phyloP scores from a whole-genome alignment of 2,797 vertebrate species.

The Phrynocephalus forsythii region DNA sequence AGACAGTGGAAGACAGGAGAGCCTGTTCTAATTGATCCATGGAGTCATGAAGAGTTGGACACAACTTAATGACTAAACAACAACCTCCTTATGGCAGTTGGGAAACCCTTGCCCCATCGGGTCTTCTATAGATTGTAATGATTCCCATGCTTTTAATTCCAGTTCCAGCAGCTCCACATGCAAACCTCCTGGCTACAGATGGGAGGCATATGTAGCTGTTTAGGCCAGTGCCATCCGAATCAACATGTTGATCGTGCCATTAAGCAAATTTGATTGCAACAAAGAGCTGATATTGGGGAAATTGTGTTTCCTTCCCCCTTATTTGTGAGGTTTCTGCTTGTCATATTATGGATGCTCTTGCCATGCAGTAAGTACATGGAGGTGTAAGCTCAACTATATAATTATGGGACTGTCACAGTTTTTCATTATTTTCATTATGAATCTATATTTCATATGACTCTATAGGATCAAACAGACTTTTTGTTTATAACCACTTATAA shows the following conservation, averaged over 20 bases:
- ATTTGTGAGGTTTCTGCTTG: slow-evolving; percentile 47
- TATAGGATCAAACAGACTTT: too few species aligned
- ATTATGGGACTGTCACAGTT: slow-evolving; percentile 59
- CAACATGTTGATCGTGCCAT: slow-evolving; percentile 50
- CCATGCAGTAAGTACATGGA: slow-evolving; percentile 22
- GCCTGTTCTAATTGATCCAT: too few species aligned
- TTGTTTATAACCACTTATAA: too few species aligned
- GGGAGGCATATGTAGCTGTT: slow-evolving; percentile 49
- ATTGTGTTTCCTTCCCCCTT: slow-evolving; percentile 59
- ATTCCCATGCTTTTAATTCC: slow-evolving; percentile 27
- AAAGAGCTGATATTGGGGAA: slow-evolving; percentile 58
- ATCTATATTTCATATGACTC: too few species aligned
- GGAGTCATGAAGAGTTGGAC: too few species aligned
- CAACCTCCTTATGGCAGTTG: neutral
- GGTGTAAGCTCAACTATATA: slow-evolving; percentile 52
- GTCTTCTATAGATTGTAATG: slow-evolving; percentile 18
- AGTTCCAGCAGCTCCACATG: slow-evolving; percentile 30
- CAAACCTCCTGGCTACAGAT: slow-evolving; percentile 34
- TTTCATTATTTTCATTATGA: slow-evolving; percentile 41
- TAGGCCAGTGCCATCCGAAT: slow-evolving; percentile 56
- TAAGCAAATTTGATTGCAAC: slow-evolving; percentile 57
- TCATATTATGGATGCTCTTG: slow-evolving; percentile 45
- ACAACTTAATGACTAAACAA: too few species aligned
- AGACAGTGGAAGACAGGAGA: too few species aligned
- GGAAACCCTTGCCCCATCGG: neutral